Evolutionary conservation across 2,797 vertebrate species (phyloP), one percentile per base, ranked within the genome.

Genomic region (Peromyscus eremicus): DNA sequence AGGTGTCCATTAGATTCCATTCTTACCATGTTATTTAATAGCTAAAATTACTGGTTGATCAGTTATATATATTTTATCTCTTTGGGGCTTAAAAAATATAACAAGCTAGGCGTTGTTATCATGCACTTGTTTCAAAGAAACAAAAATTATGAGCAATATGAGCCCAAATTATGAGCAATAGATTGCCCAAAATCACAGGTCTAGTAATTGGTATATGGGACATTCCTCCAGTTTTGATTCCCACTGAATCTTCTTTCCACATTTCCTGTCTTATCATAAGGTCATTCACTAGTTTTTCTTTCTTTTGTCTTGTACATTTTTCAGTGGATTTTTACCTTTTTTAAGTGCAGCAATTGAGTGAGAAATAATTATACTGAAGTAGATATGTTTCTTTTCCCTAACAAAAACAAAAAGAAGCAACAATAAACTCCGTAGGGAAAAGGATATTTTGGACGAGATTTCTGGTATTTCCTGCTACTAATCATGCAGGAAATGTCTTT

Each of bases 381-480:
- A 93, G 60, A 90, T 40, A 37, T n/a, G 5, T 52, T 94, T 32
- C 66, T 92, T 92, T 95, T 89, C 1, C 60, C 87, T 91, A 95
- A 68, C 5, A 94, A 95, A 95, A 90, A 70, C 79, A 91, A 96
- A 95, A 97, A 82, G 55, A 91, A 71, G 29, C 92, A 91, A 77
- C 92, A 94, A 84, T 89, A 55, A 95, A 86, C 37, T 97, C 84
- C 83, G 3, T 83, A 60, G 57, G 70, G 75, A 70, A 94, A 96
- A 52, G 17, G 73, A 71, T 93, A 94, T 89, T 95, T 96, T 97
- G 93, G 79, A 93, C 91, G 77, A 64, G 10, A 96, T 92, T 97
- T 94, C 75, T 97, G 96, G 94, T 87, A 97, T 98, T 98, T 98
- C 96, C 96, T 98, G 88, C 9, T 91, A 43, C 60, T 94, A 95